Percentiles rank a stretch among this genome's conserved stretches.
Evolutionary conservation across 2,113 vertebrate genomes (phyloP).

Genomic region (Hiodon alosoides): DNA sequence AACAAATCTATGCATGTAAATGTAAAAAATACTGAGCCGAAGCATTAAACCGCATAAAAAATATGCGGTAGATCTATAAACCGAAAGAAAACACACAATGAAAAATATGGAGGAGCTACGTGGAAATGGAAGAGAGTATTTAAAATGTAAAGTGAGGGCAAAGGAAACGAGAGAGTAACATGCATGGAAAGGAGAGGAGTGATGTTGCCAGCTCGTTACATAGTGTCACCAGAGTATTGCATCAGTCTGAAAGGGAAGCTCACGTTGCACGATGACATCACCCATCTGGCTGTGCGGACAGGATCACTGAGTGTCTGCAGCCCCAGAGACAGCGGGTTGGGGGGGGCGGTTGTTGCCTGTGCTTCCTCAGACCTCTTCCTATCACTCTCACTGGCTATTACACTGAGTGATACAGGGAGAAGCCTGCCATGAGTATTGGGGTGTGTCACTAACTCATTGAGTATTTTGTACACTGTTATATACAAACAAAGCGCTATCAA

Average conservation of each 20-base stretch:
- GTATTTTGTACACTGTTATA: conserved; percentile 2
- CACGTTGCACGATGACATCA: conserved; percentile 66
- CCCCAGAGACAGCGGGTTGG: conserved; percentile 13
- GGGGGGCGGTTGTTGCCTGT: not conserved
- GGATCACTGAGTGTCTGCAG: conserved; percentile 29
- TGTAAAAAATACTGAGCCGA: conserved; percentile 61
- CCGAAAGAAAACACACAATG: not conserved
- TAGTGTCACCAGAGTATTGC: conserved; percentile 58
- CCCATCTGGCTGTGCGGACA: conserved; percentile 32
- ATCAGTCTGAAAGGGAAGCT: conserved; percentile 54
- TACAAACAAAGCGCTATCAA: no score
- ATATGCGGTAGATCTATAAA: not conserved
- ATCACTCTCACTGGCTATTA: conserved; percentile 26
- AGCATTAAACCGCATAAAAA: conserved; percentile 55
- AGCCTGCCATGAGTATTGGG: not conserved
- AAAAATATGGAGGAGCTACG: not conserved
- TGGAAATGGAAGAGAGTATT: not conserved
- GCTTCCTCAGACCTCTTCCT: conserved; percentile 13
- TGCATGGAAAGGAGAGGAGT: not conserved
- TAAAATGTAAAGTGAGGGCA: not conserved
- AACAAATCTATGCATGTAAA: no score
- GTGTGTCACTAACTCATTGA: not conserved
- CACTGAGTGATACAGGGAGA: conserved; percentile 20
- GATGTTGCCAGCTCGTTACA: conserved; percentile 46
- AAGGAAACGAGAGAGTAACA: not conserved